A percentile compares a stretch with the other conserved stretches of the same genome.
These are phyloP conservation scores for Tyrophagus putrescentiae DNA, from an alignment of 1,140 invertebrate species.

Conservation along the genomic window DNA sequence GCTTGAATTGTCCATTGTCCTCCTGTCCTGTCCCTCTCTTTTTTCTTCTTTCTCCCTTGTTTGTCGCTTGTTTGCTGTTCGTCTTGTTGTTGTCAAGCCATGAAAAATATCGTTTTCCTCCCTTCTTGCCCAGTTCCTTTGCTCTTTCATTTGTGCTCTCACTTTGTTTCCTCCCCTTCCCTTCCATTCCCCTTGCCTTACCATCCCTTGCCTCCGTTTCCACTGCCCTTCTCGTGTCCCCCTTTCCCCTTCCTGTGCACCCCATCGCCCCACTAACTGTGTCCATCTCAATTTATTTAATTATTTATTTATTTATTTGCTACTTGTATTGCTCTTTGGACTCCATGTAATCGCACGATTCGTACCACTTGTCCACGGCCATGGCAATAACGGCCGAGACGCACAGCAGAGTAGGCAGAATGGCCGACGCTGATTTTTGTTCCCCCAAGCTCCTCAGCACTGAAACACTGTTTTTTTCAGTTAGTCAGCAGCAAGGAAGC, in stretches of 20 bases:
- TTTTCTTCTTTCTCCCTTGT: background rate
- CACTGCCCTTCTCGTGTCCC: background rate
- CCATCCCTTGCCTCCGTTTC: background rate
- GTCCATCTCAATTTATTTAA: slow-evolving; percentile 8
- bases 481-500: no score
- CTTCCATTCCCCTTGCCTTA: background rate
- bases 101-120: background rate
- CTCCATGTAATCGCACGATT: background rate
- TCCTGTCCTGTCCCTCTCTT: background rate
- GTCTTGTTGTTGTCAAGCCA: slow-evolving; percentile 3
- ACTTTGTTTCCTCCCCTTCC: background rate
- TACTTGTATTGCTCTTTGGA: background rate
- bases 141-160: no score
- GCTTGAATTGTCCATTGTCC: background rate
- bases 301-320: slow-evolving; percentile 12
- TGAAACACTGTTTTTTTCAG: no score
- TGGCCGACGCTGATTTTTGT: no score
- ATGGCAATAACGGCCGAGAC: no score
- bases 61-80: background rate
- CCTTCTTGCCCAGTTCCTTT: no score
- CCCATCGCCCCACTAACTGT: background rate
- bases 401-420: no score
- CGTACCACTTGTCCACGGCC: background rate
- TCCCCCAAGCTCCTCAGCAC: no score
- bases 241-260: background rate